Evolutionary conservation across 2,888 invertebrate species (phyloP), one percentile per base, ranked within the genome.

Genomic region (Pharmacophagus antenor): DNA sequence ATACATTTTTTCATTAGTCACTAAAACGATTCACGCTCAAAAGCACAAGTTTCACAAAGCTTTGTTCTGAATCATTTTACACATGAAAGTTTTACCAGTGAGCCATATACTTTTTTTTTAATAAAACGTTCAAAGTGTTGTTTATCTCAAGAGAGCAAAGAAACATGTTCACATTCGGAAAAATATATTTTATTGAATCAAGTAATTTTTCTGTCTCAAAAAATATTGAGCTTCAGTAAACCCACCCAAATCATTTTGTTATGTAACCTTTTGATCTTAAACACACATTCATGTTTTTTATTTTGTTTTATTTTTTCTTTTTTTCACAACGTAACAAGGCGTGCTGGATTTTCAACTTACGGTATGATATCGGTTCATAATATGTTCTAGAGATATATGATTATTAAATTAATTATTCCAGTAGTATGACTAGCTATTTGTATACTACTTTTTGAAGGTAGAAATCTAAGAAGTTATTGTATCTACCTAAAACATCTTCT

Each of bases 21-120:
- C 27, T 12, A 58, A 58, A 53, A 58, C 48, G 27, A 21, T 53
- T 42, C 42, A 10, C 48, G 42, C 20, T 48, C 51, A 15, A 53
- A 49, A 53, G 53, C 41, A 42, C 20, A 53, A 49, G 31, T 59
- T 54, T 53, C 17, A 54, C 54, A 59, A 59, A 54, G 58, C 58
- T 54, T 59, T 59, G 54, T 54, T 49, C 25, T 23, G 27, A 49
- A 49, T 49, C 27, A 59, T 54, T 54, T 58, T 58, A 58, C 41
- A 58, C 41, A 53, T 53, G 17, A 47, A 58, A 54, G 42, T 54
- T 53, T 22, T 49, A 20, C 41, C 27, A 20, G 41, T 12, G 25
- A 48, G 42, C 48, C 41, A 42, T 48, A 52, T 52, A 41, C 37
- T 52, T 58, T 49, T 52, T 58, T 49, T 58, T 53, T 27, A 41